phyloP scores from a whole-genome alignment of 2,113 vertebrate genomes.

The Engystomops pustulosus region DNA sequence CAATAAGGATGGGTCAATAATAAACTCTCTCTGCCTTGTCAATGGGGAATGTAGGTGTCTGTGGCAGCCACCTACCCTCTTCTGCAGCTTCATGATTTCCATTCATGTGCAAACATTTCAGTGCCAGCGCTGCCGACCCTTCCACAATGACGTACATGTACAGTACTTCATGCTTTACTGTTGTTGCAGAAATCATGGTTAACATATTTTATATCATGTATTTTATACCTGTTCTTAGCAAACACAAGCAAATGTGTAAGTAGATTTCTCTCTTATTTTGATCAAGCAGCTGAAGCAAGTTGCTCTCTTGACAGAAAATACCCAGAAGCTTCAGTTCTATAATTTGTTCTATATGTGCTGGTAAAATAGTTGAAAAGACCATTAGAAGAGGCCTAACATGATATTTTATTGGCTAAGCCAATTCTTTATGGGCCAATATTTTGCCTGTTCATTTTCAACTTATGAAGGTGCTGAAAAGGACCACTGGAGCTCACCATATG shows the following conservation, averaged over 20 bases:
- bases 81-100: too few relatives aligned
- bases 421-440: conserved; percentile 16
- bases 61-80: too few relatives aligned
- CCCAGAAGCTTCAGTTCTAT: conserved; percentile 9
- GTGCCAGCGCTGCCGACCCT: too few relatives aligned
- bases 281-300: neutral
- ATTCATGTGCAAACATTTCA: too few relatives aligned
- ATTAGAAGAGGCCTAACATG: conserved; percentile 22
- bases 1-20: too few relatives aligned
- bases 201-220: too few relatives aligned
- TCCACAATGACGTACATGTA: too few relatives aligned
- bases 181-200: too few relatives aligned
- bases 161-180: too few relatives aligned
- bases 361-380: conserved; percentile 33
- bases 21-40: too few relatives aligned
- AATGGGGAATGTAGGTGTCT: too few relatives aligned
- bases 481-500: conserved; percentile 32
- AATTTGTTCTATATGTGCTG: conserved; percentile 37
- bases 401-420: conserved; percentile 27
- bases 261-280: neutral
- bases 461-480: conserved; percentile 31
- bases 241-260: neutral
- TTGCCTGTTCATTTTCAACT: conserved; percentile 34
- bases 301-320: conserved; percentile 10
- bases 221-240: too few relatives aligned